Conservation (phyloP, 2,888 invertebrate genomes). For the Euplagia quadripunctaria region DNA sequence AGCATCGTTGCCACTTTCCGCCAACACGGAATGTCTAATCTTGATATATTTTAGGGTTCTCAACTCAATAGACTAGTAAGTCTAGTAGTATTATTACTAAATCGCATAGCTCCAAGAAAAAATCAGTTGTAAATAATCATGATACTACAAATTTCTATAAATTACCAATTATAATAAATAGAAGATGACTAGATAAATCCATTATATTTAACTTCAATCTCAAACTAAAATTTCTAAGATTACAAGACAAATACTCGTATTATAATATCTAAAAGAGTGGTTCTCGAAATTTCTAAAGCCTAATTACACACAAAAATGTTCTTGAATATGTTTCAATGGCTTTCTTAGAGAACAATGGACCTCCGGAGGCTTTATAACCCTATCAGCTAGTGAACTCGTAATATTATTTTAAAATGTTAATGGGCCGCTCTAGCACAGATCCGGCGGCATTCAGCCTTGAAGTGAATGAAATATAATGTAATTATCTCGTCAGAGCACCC, state of each 20-base stretch:
- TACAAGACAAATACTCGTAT: slow-evolving; percentile 1
- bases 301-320: slow-evolving; percentile 42
- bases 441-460: slow-evolving; percentile 39
- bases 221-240: slow-evolving; percentile 3
- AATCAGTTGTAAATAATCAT: too few relatives aligned
- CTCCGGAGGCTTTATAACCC: slow-evolving; percentile 31
- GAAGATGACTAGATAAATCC: neutral
- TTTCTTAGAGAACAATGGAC: slow-evolving; percentile 31
- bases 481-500: slow-evolving; percentile 51
- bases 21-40: too few relatives aligned
- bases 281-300: slow-evolving; percentile 20
- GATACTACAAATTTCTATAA: too few relatives aligned
- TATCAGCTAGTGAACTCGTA: slow-evolving; percentile 36
- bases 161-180: neutral
- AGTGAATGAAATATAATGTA: slow-evolving; percentile 52
- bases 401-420: slow-evolving; percentile 49
- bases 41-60: too few relatives aligned
- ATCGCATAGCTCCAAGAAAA: too few relatives aligned
- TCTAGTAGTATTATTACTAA: too few relatives aligned
- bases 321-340: slow-evolving; percentile 29
- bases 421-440: slow-evolving; percentile 35
- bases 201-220: neutral
- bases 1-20: too few relatives aligned
- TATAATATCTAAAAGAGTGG: slow-evolving; percentile 9
- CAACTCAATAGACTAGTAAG: too few relatives aligned